Evolutionary conservation across 2,797 vertebrate genomes (phyloP).

Genomic region (Gymnoscopelus microlampas): DNA sequence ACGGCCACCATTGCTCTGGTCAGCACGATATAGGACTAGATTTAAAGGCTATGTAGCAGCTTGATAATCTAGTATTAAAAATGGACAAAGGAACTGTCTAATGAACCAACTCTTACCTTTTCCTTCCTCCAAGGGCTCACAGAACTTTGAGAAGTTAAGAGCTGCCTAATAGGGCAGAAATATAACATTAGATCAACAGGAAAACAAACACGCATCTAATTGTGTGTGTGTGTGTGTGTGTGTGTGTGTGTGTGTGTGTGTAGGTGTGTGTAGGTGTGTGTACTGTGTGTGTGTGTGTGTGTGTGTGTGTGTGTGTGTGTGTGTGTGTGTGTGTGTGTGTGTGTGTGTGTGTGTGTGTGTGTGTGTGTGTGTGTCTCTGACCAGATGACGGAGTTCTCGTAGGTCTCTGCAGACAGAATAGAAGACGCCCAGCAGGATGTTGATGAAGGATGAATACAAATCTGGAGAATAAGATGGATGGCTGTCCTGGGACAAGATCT

Average conservation of each 20-base stretch:
- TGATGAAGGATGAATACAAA: conserved; percentile 93
- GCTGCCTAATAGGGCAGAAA: conserved; percentile 83
- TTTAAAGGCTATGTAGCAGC: too few relatives aligned
- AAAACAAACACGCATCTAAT: conserved; percentile 14
- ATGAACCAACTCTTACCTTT: conserved; percentile 83
- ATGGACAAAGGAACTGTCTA: conserved; percentile 27
- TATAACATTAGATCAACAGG: conserved; percentile 5
- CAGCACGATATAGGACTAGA: too few relatives aligned
- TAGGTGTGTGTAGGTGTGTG: not conserved
- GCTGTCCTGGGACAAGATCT: conserved; percentile 88
- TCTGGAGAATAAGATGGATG: conserved; percentile 90
- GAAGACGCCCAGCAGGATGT: conserved; percentile 97
- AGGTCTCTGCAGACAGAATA: conserved; percentile 95
- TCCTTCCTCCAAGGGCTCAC: conserved; percentile 91
- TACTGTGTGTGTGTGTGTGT: too few relatives aligned
- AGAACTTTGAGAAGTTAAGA: conserved; percentile 95
- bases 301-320: not conserved
- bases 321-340: not conserved
- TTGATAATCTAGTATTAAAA: conserved; percentile 1
- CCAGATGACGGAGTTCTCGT: conserved; percentile 94
- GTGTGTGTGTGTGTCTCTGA: conserved; percentile 66
- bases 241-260: not conserved
- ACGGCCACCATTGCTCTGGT: too few relatives aligned
- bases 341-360: not conserved
- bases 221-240: conserved; percentile 2